A percentile compares a stretch with the other conserved stretches of the same genome.
These are phyloP conservation scores for Chironomus riparius DNA, from an alignment of 2,888 invertebrate species.

Conservation along the genomic window DNA sequence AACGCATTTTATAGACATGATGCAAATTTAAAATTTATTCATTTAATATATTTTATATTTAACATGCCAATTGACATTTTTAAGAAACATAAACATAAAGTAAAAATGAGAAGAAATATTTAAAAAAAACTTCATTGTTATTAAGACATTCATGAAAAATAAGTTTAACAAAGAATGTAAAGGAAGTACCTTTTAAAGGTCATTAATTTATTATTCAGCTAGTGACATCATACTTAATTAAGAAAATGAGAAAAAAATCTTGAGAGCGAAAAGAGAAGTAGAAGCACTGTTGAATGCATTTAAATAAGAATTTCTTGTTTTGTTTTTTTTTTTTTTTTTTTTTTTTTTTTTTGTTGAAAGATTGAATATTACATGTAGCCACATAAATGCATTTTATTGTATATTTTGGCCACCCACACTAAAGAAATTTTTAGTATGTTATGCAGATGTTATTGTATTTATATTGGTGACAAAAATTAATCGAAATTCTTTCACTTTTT, in stretches of 20 bases:
- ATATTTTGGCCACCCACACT: background rate
- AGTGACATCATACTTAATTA: constrained; percentile 5
- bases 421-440: background rate
- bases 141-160: background rate
- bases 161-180: background rate
- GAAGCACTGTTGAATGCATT: constrained; percentile 18
- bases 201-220: background rate
- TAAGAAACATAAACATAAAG: too few relatives aligned
- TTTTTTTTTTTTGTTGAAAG: too few relatives aligned
- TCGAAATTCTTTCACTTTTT: too few relatives aligned
- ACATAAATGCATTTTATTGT: background rate
- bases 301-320: background rate
- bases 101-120: background rate
- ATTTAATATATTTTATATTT: too few relatives aligned
- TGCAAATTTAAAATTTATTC: too few relatives aligned
- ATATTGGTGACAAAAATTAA: background rate
- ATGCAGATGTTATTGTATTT: background rate
- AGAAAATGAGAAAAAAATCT: background rate
- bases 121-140: too few relatives aligned
- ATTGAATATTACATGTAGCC: background rate
- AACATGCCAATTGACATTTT: too few relatives aligned
- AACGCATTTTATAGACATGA: too few relatives aligned
- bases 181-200: constrained; percentile 15
- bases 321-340: too few relatives aligned
- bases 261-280: background rate